Percentiles rank a stretch among this genome's conserved stretches.
phyloP scores from a whole-genome alignment of 1,140 invertebrate species.

The Drepana arcuata region DNA sequence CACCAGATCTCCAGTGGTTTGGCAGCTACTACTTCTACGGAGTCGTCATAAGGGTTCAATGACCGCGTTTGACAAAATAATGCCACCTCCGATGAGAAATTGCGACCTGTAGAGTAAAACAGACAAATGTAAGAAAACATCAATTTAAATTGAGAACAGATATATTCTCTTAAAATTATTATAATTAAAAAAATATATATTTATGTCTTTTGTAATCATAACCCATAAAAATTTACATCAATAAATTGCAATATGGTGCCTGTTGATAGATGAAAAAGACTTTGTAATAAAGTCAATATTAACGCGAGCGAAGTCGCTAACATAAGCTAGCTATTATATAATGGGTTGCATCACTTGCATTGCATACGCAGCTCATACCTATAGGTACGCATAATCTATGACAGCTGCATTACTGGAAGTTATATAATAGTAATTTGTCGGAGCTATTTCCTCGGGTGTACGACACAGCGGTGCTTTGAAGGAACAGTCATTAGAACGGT shows the following conservation, averaged over 20 bases:
- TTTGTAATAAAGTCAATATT: slow-evolving; percentile 4
- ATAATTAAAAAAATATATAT: too few relatives aligned
- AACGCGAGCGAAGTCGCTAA: not conserved
- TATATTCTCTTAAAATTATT: too few relatives aligned
- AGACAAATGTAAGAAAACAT: too few relatives aligned
- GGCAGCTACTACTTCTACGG: slow-evolving; percentile 58
- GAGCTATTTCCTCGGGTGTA: slow-evolving; percentile 33
- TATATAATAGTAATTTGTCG: slow-evolving; percentile 42
- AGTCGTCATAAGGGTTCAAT: slow-evolving; percentile 26
- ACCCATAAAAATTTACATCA: too few relatives aligned
- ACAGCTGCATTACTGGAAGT: slow-evolving; percentile 15
- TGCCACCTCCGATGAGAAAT: slow-evolving; percentile 31
- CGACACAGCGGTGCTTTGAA: slow-evolving; percentile 35
- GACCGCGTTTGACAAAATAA: slow-evolving; percentile 61
- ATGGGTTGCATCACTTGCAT: too few relatives aligned
- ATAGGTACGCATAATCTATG: too few relatives aligned
- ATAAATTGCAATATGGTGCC: too few relatives aligned
- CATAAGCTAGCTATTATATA: not conserved
- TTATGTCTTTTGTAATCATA: too few relatives aligned
- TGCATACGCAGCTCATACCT: too few relatives aligned
- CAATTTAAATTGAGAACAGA: too few relatives aligned
- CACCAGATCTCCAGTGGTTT: slow-evolving; percentile 65
- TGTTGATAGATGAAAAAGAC: too few relatives aligned
- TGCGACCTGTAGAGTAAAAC: slow-evolving; percentile 46
- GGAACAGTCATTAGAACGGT: slow-evolving; percentile 61